phyloP scores from a whole-genome alignment of 2,888 invertebrate genomes.

The Synanthedon andrenaeformis region DNA sequence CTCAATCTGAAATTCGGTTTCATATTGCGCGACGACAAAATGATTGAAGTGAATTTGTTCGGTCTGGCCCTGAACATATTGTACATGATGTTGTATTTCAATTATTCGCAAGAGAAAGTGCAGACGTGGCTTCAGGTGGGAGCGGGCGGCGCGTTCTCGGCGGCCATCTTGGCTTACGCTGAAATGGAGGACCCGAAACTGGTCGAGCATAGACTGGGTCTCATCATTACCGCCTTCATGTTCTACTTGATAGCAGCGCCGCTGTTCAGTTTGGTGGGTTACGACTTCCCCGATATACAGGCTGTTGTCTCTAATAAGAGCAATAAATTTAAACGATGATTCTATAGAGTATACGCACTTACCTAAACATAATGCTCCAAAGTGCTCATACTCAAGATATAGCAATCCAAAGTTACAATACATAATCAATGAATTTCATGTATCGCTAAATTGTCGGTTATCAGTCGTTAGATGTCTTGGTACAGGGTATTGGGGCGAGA shows the following conservation, averaged over 20 bases:
- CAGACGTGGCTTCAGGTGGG: constrained; percentile 70
- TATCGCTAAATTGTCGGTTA: no score
- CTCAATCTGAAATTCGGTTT: constrained; percentile 82
- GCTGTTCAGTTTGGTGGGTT: constrained; percentile 73
- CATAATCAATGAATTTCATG: no score
- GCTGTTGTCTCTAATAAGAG: no score
- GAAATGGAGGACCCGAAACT: constrained; percentile 74
- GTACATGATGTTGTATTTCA: constrained; percentile 77
- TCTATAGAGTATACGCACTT: no score
- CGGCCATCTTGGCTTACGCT: constrained; percentile 73
- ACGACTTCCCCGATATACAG: no score
- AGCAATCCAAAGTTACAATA: no score
- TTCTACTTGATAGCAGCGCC: constrained; percentile 78
- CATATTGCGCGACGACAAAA: constrained; percentile 78
- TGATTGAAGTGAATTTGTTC: constrained; percentile 82
- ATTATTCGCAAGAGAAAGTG: constrained; percentile 70
- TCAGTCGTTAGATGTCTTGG: no score
- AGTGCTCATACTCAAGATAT: no score
- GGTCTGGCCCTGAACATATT: constrained; percentile 77
- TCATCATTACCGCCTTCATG: constrained; percentile 77
- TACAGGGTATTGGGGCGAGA: no score
- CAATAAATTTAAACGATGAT: no score
- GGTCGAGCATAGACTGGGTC: constrained; percentile 78
- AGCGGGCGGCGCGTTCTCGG: constrained; percentile 66
- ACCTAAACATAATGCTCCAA: no score